Conservation (phyloP, 35 echinoderm and acorn worm species). For the Heliocidaris tuberculata region DNA sequence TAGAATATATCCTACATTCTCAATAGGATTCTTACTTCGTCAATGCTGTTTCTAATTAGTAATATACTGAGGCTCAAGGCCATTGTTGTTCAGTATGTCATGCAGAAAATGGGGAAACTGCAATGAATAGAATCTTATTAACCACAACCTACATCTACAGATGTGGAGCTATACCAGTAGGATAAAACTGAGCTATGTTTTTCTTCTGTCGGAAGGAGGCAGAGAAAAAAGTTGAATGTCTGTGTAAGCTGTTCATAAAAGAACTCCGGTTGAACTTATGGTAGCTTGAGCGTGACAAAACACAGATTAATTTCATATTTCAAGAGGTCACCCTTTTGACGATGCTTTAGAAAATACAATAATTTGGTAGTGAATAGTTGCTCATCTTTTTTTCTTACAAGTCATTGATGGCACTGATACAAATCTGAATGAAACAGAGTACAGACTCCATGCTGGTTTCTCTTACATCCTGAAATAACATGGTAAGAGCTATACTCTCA, state of each 20-base stretch:
- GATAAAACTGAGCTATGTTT: not conserved
- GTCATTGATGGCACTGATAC: not conserved
- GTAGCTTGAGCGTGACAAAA: conserved; percentile 4
- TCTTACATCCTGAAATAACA: not conserved
- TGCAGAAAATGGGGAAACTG: conserved; percentile 16
- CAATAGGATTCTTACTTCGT: not conserved
- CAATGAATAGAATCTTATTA: not conserved
- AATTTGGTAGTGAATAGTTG: not conserved
- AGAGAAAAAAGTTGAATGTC: not conserved
- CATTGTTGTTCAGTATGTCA: not conserved
- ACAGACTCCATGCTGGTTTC: not conserved
- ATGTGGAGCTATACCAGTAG: not conserved
- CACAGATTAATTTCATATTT: conserved; percentile 5
- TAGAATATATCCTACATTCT: not conserved
- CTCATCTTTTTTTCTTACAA: not conserved
- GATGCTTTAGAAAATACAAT: not conserved
- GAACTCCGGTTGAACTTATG: not conserved
- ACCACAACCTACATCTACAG: not conserved
- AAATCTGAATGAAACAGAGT: not conserved
- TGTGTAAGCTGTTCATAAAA: not conserved
- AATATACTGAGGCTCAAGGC: not conserved
- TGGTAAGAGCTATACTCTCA: not conserved
- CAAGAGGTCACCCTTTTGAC: not conserved
- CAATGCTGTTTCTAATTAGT: not conserved
- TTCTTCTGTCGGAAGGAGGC: not conserved